Percentiles rank a stretch among this genome's conserved stretches.
Conservation (phyloP, 2,888 invertebrate species). For the Acleris holmiana region DNA sequence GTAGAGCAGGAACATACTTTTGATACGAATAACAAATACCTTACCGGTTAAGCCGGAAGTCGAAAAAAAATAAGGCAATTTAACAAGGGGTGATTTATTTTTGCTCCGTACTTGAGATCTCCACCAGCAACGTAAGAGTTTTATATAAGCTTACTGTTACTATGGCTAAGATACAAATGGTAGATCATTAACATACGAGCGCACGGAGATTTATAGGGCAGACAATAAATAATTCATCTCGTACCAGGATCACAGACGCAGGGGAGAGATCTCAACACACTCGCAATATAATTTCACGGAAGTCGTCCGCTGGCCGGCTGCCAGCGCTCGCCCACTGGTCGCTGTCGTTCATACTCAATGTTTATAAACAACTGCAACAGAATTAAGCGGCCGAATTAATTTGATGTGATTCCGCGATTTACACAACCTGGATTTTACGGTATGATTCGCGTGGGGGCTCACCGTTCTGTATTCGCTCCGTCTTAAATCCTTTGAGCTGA, state of each 20-base stretch:
- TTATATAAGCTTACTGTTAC: neutral
- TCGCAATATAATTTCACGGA: constrained; percentile 62
- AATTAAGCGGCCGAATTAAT: constrained; percentile 42
- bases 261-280: constrained; percentile 57
- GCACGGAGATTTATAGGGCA: constrained; percentile 32
- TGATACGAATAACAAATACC: too few species aligned
- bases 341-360: constrained; percentile 55
- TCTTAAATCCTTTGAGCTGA: constrained; percentile 10
- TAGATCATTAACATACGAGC: constrained; percentile 18
- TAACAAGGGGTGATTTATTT: too few species aligned
- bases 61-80: too few species aligned
- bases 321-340: constrained; percentile 63
- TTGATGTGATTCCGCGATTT: constrained; percentile 37
- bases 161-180: constrained; percentile 14
- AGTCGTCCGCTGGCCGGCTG: constrained; percentile 61
- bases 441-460: constrained; percentile 10
- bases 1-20: too few species aligned
- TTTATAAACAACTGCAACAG: constrained; percentile 52
- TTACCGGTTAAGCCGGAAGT: too few species aligned
- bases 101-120: too few species aligned
- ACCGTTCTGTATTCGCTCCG: constrained; percentile 12
- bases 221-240: constrained; percentile 41
- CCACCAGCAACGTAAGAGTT: too few species aligned
- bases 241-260: constrained; percentile 46
- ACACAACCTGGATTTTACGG: constrained; percentile 18